Percentiles rank a stretch among this genome's conserved stretches.
Conservation (phyloP, 1,140 invertebrate species). For the Lysiphlebus fabarum region DNA sequence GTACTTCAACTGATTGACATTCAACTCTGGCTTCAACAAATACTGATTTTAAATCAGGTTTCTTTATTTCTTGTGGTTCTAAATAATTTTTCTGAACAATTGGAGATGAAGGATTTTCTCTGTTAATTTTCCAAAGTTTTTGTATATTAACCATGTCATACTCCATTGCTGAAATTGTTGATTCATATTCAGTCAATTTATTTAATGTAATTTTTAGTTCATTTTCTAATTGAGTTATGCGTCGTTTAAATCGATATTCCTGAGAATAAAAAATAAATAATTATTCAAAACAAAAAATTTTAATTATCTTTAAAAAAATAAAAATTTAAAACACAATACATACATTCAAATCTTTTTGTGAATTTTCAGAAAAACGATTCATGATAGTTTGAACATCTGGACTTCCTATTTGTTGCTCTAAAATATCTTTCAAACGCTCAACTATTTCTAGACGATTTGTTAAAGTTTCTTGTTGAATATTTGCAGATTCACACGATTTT, state of each 20-base stretch:
- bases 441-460: slow-evolving; percentile 40
- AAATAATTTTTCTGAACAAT: slow-evolving; percentile 6
- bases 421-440: slow-evolving; percentile 43
- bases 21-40: slow-evolving; percentile 24
- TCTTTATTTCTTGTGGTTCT: slow-evolving; percentile 13
- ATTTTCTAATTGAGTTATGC: slow-evolving; percentile 37
- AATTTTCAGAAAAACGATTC: slow-evolving; percentile 39
- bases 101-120: slow-evolving; percentile 11
- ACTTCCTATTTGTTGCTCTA: slow-evolving; percentile 44
- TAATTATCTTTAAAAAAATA: too few species aligned
- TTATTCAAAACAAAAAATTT: too few species aligned
- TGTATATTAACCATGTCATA: slow-evolving; percentile 38
- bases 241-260: slow-evolving; percentile 38
- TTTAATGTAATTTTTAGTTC: slow-evolving; percentile 34
- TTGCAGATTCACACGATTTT: slow-evolving; percentile 29
- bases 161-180: slow-evolving; percentile 37
- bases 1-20: slow-evolving; percentile 25
- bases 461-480: slow-evolving; percentile 37
- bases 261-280: too few species aligned
- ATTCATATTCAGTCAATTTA: slow-evolving; percentile 35
- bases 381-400: slow-evolving; percentile 36
- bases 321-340: too few species aligned
- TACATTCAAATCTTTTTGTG: slow-evolving; percentile 35
- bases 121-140: slow-evolving; percentile 33
- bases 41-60: slow-evolving; percentile 16